Conservation (phyloP, 2,113 vertebrate genomes). For the Falco punctatus region DNA sequence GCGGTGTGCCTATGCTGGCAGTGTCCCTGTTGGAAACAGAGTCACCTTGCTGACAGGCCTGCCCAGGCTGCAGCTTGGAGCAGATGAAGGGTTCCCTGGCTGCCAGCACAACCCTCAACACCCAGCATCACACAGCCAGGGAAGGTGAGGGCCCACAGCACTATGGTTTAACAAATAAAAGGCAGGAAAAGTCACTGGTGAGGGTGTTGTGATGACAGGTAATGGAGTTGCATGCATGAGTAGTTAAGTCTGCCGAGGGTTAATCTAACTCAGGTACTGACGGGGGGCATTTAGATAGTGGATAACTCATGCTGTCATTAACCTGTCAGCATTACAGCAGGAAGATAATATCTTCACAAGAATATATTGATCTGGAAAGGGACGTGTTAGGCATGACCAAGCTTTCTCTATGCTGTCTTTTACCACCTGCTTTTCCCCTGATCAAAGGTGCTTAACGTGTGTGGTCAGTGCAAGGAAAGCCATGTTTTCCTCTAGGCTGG, state of each 20-base stretch:
- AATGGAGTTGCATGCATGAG: not conserved
- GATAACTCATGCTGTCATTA: constrained; percentile 65
- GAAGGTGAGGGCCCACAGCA: not conserved
- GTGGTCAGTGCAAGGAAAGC: constrained; percentile 20
- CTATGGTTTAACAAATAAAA: not conserved
- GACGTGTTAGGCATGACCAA: constrained; percentile 51
- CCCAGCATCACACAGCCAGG: not conserved
- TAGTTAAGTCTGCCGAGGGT: not conserved
- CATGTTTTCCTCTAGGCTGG: not conserved
- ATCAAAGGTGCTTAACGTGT: constrained; percentile 38
- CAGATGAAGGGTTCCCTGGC: not conserved
- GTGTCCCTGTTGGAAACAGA: not conserved
- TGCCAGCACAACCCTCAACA: not conserved
- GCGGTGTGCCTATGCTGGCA: rapidly evolving
- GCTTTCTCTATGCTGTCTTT: constrained; percentile 39
- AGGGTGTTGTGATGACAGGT: constrained; percentile 29
- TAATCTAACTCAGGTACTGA: constrained; percentile 50
- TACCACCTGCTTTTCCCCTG: constrained; percentile 46
- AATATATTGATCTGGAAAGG: constrained; percentile 54
- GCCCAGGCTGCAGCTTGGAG: not conserved
- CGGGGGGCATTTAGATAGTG: constrained; percentile 1
- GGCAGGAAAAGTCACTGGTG: not conserved
- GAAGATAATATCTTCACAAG: constrained; percentile 66
- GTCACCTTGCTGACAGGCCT: not conserved
- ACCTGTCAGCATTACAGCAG: constrained; percentile 56